phyloP scores from a whole-genome alignment of 2,113 vertebrate genomes.

The Cairina moschata region DNA sequence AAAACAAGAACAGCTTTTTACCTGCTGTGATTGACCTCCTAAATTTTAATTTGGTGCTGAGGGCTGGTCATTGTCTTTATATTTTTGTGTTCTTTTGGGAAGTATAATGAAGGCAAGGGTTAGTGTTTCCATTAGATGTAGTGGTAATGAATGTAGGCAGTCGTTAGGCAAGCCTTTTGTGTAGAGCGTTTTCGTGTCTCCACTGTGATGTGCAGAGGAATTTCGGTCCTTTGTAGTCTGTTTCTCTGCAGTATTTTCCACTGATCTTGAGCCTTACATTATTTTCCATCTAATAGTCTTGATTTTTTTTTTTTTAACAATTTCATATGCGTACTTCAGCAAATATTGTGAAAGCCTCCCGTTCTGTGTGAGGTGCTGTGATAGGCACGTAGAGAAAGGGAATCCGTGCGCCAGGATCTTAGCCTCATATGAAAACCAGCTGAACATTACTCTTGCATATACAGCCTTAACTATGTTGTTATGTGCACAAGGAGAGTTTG shows the following conservation, averaged over 20 bases:
- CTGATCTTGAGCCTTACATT: not conserved
- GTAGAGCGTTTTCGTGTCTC: fast-evolving
- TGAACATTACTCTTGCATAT: fast-evolving
- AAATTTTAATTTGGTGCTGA: not conserved
- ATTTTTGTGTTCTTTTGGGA: not conserved
- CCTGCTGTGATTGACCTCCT: not conserved
- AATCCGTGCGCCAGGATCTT: not conserved
- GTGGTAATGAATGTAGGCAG: not conserved
- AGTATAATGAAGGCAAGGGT: not conserved
- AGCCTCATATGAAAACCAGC: not conserved
- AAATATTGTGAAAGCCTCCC: not conserved
- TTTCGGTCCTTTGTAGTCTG: not conserved
- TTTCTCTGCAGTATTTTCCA: not conserved
- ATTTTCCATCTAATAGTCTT: not conserved
- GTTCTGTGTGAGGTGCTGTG: not conserved
- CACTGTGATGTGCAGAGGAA: not conserved
- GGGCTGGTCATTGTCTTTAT: not conserved
- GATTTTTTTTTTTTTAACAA: not conserved
- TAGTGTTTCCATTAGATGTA: fast-evolving
- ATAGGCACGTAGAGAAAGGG: not conserved
- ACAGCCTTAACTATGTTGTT: not conserved
- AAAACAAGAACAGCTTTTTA: not conserved
- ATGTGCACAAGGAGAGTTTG: not conserved
- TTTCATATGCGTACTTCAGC: not conserved
- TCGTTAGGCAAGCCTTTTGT: not conserved